Percentiles rank a stretch among this genome's conserved stretches.
phyloP scores from a whole-genome alignment of 2,113 vertebrate genomes.

The Ptilonorhynchus violaceus region DNA sequence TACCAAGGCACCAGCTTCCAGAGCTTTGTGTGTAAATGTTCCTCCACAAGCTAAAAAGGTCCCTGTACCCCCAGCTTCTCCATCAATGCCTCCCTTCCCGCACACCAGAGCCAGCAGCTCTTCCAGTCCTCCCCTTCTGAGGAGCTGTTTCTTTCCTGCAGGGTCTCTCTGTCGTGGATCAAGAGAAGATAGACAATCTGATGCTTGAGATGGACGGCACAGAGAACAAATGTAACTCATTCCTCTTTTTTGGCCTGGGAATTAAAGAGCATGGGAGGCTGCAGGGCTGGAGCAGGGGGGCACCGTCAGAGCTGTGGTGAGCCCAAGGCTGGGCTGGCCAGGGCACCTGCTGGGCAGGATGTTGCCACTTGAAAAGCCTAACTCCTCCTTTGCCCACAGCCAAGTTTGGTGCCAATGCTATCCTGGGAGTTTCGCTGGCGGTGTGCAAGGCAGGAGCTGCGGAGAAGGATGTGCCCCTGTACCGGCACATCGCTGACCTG shows the following conservation, averaged over 20 bases:
- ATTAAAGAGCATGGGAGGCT: neutral
- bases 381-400: slow-evolving; percentile 71
- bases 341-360: neutral
- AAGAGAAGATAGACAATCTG: slow-evolving; percentile 88
- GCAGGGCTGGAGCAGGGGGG: neutral
- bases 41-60: neutral
- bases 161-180: slow-evolving; percentile 87
- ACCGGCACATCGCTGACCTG: slow-evolving; percentile 90
- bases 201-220: slow-evolving; percentile 91
- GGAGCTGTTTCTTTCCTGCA: slow-evolving; percentile 57
- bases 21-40: slow-evolving; percentile 40
- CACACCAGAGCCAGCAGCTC: neutral
- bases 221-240: slow-evolving; percentile 88
- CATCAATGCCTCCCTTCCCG: neutral
- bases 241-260: neutral
- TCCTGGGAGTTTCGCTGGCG: slow-evolving; percentile 89
- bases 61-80: neutral
- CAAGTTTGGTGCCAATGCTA: slow-evolving; percentile 90
- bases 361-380: neutral
- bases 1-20: neutral
- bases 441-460: slow-evolving; percentile 90
- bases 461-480: slow-evolving; percentile 86
- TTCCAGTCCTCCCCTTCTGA: neutral
- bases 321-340: neutral
- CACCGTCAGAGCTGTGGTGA: neutral